Conservation (phyloP, 2,888 invertebrate genomes). For the Nudaria mundana region DNA sequence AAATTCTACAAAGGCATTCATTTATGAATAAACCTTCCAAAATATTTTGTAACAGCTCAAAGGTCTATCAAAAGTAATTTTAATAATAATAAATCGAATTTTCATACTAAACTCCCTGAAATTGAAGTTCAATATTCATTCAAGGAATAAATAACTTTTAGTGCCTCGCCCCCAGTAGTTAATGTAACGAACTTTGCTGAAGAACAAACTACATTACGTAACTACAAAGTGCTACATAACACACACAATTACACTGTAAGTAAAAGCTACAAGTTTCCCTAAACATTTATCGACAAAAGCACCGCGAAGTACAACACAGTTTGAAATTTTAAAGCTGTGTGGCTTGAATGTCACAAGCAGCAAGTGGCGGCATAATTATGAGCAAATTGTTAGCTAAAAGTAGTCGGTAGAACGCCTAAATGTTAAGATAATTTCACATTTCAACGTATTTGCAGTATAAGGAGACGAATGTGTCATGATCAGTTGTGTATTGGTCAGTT, state of each 20-base stretch:
- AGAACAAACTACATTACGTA: not conserved
- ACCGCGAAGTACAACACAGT: constrained; percentile 15
- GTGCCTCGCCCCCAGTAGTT: not conserved
- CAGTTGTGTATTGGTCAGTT: no score
- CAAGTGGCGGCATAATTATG: constrained; percentile 43
- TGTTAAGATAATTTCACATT: no score
- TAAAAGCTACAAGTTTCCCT: not conserved
- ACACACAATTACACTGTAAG: not conserved
- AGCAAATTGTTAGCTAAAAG: constrained; percentile 42
- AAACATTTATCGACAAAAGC: constrained; percentile 13
- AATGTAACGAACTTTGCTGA: not conserved
- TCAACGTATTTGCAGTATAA: no score
- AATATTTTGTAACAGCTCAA: no score
- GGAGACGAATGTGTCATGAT: no score
- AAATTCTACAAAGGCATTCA: no score
- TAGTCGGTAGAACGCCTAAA: no score
- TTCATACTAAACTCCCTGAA: no score
- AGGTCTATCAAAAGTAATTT: no score
- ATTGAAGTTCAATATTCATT: not conserved
- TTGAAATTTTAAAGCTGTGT: constrained; percentile 20
- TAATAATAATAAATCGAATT: no score
- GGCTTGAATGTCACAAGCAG: constrained; percentile 15
- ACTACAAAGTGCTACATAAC: not conserved
- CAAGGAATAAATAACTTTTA: not conserved
- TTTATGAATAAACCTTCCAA: no score